These are phyloP conservation scores for Dasysyrphus tricinctus DNA, from an alignment of 2,888 invertebrate species.

Conservation along the genomic window DNA sequence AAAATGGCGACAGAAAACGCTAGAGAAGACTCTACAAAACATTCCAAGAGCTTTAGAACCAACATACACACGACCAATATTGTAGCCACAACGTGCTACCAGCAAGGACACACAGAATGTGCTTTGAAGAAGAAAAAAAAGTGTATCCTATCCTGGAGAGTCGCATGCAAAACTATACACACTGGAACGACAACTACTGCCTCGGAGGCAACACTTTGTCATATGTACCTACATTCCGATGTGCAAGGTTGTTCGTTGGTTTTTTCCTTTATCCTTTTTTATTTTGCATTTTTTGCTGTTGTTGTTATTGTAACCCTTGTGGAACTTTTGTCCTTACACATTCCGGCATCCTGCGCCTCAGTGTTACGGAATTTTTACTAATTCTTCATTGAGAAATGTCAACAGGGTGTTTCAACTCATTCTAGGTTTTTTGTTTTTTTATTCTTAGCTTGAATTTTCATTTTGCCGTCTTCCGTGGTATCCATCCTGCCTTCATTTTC, in stretches of 20 bases:
- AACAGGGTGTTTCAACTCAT: slow-evolving; percentile 17
- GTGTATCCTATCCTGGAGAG: slow-evolving; percentile 44
- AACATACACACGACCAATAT: slow-evolving; percentile 22
- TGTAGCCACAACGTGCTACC: slow-evolving; percentile 42
- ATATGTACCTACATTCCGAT: slow-evolving; percentile 52
- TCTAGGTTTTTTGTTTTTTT: rapidly evolving
- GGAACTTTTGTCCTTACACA: slow-evolving; percentile 66
- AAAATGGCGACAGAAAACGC: slow-evolving; percentile 1
- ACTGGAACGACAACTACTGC: slow-evolving; percentile 32
- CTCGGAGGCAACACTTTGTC: slow-evolving; percentile 63
- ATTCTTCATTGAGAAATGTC: slow-evolving; percentile 15
- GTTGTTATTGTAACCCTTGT: slow-evolving; percentile 27
- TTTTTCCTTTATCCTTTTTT: not conserved
- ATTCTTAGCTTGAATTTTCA: not conserved
- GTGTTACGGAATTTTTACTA: slow-evolving; percentile 64
- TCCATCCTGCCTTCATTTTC: not conserved
- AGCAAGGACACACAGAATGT: slow-evolving; percentile 38
- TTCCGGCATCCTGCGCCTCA: slow-evolving; percentile 51
- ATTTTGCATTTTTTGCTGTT: not conserved
- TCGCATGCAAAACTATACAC: slow-evolving; percentile 34
- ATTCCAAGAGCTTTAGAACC: slow-evolving; percentile 29
- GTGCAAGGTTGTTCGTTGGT: slow-evolving; percentile 59
- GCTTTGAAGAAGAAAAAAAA: slow-evolving; percentile 14
- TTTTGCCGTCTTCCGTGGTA: too few species aligned
- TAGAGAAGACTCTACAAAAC: slow-evolving; percentile 20